Evolutionary conservation across 2,113 vertebrate genomes (phyloP).

Genomic region (Trogon melanurus): DNA sequence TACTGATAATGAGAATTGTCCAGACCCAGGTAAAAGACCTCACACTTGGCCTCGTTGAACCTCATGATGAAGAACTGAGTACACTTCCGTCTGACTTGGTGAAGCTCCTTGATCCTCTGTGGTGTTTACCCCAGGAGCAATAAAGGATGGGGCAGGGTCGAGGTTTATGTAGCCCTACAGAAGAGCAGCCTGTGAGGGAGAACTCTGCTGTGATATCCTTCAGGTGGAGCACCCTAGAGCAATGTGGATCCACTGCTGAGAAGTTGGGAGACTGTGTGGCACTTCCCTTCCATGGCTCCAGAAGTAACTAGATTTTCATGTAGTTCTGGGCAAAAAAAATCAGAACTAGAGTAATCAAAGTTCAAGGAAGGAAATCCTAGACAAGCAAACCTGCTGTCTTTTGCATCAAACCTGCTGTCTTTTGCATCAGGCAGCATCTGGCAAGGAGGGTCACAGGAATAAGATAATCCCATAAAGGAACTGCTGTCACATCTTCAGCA

Average conservation of each 20-base stretch:
- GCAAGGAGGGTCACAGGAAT: not conserved
- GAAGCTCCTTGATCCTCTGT: not conserved
- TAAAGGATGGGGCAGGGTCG: accelerated
- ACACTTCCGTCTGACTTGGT: accelerated
- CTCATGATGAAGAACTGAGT: no score
- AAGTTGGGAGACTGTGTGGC: accelerated
- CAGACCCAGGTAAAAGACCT: no score
- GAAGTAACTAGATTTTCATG: not conserved
- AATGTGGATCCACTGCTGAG: not conserved
- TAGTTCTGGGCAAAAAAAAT: not conserved
- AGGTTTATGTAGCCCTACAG: not conserved
- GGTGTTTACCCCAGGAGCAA: not conserved
- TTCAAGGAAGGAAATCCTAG: not conserved
- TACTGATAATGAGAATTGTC: no score
- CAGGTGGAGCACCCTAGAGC: not conserved
- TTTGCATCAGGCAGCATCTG: not conserved
- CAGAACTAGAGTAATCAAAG: not conserved
- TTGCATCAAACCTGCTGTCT: not conserved
- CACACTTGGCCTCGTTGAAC: no score
- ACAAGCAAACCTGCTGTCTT: not conserved
- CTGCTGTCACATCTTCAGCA: not conserved
- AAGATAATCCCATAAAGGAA: not conserved
- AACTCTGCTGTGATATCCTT: not conserved
- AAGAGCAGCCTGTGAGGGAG: not conserved
- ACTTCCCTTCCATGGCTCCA: not conserved